Evolutionary conservation across 1,140 invertebrate genomes (phyloP), one percentile per base, ranked within the genome.

Genomic region (Trialeurodes vaporariorum): DNA sequence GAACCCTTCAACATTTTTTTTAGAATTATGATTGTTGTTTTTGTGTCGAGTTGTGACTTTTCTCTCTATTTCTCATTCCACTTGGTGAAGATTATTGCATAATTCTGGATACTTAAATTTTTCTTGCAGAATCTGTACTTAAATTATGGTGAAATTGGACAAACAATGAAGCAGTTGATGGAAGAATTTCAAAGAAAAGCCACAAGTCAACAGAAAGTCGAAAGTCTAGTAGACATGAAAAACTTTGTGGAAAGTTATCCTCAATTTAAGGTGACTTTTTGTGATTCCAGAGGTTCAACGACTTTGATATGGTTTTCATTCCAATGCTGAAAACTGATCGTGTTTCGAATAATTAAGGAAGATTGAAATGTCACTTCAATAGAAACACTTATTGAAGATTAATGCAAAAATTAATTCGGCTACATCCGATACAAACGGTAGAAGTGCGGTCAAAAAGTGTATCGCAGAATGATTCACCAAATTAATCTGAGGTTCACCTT

Each of bases 191-290:
- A 98, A 79, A 88, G 84, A 70, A 96, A 96, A 81, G 93, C 94
- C 1, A 93, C 98, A 76, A 93, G 91, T 74, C 90, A 93, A 71
- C 93, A 98, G 75, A 98, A 98, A 83, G 90, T 99, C 1, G 97
- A 99, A 82, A 97, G 93, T 70, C 98, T 99, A 73, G 85, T 88
- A 0, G 97, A 99, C 77, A 98, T 99, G 96, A 99, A 99, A 82
- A 89, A 88, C 73, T 99, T 99, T 82, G 92, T 99, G 13, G 97
- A 99, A 77, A 91, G 91, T 21, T 99, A 99, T 84, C 97, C 97
- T 0, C 88, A 98, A 72, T 99, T 99, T 76, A 98, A 98, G 80
- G 83, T 84, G 73, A 73, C 27, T 58, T 49, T n/a, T n/a, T n/a
- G n/a, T n/a, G n/a, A n/a, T n/a, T n/a, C n/a, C n/a, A n/a, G n/a